phyloP scores from a whole-genome alignment of 1,140 invertebrate species.

The Aphidius gifuensis region DNA sequence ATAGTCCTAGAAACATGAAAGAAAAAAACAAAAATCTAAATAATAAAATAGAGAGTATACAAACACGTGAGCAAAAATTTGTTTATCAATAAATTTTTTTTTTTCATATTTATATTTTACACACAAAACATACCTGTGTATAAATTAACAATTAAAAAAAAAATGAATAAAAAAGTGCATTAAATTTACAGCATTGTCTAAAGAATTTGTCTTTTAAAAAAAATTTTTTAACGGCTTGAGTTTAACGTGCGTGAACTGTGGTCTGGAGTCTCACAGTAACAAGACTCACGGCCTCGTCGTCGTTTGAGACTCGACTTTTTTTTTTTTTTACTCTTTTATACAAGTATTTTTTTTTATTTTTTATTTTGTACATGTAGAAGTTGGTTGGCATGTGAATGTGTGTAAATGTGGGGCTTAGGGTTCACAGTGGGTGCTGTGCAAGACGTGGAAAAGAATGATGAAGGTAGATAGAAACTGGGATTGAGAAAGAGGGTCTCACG shows the following conservation, averaged over 20 bases:
- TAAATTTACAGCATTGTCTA: background rate
- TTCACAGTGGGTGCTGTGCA: conserved; percentile 1
- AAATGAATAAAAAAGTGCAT: background rate
- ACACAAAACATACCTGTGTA: no score
- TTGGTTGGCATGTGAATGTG: conserved; percentile 14
- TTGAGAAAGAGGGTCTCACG: no score
- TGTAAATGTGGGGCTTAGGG: conserved; percentile 13
- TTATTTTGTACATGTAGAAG: background rate
- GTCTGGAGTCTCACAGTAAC: conserved; percentile 1
- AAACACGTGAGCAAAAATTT: background rate
- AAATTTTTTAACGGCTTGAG: conserved; percentile 1
- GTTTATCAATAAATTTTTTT: no score
- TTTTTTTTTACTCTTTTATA: conserved; percentile 39
- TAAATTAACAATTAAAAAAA: conserved; percentile 1
- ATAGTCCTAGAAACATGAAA: no score
- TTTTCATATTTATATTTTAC: no score
- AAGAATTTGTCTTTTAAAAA: background rate
- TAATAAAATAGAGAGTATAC: background rate
- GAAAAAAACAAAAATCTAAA: no score
- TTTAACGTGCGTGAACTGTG: conserved; percentile 4
- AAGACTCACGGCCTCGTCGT: background rate
- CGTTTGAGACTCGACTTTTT: background rate
- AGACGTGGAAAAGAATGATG: conserved; percentile 11
- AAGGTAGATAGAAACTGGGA: conserved; percentile 11
- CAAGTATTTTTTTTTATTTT: conserved; percentile 24